Evolutionary conservation across 2,797 vertebrate species (phyloP), one percentile per base, ranked within the genome.

Genomic region (Crenichthys baileyi): DNA sequence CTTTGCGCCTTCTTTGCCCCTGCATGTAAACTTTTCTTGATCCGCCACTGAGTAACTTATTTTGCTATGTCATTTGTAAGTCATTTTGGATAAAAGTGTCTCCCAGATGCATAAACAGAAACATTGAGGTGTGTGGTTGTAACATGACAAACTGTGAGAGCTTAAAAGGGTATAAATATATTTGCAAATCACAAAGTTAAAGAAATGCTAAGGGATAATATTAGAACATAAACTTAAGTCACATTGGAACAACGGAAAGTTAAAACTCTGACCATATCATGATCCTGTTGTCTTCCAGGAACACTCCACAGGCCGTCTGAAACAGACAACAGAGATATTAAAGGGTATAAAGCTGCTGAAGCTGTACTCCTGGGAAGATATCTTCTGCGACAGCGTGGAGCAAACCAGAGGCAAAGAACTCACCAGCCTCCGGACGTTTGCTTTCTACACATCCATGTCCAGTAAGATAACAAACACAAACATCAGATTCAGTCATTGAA

Each of bases 311-410:
- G 98, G 99, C 68, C 96, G 98, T 18, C 91, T 99, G 83, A 99
- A 99, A 91, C 97, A 97, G 93, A 99, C 98, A 55, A 97, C 98
- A 0, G 98, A 99, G 95, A 99, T 99, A 86, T 61, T 99, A 76
- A 99, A 99, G 91, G 98, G 98, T 83, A 99, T 99, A 70, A 99
- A 99, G 84, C 90, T 99, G 78, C 93, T 99, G 82, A 99, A 99
- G 92, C 92, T 99, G 0, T 99, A 99, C 29, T 97, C 98, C 72
- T 99, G 98, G 98, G 98, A 99, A 85, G 96, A 99, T 46, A 97
- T 99, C 84, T 99, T 99, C 95, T 99, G 98, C 65, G 95, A 95
- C 85, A 98, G 96, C 0, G 98, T 99, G 90, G 97, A 99, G 89
- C 96, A 98, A 61, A 99, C 97, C 0, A 91, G 98, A 83, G 95